Conservation (phyloP, 1,140 invertebrate species). For the Bombus affinis region DNA sequence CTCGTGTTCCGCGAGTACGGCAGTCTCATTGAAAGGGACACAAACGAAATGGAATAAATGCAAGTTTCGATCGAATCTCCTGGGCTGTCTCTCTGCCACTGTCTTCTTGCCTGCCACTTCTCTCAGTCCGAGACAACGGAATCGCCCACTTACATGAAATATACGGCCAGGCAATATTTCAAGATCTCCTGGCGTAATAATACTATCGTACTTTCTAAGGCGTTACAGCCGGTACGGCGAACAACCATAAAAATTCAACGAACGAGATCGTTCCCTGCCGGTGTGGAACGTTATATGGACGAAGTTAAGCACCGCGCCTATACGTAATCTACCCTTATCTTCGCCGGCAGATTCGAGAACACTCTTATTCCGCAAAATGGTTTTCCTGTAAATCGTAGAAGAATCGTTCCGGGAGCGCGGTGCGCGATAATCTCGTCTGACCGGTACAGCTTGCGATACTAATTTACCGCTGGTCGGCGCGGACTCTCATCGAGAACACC, state of each 20-base stretch:
- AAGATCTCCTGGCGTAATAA: constrained; percentile 66
- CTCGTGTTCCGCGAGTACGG: not conserved
- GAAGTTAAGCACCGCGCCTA: constrained; percentile 58
- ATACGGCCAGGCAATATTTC: constrained; percentile 67
- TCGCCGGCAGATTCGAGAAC: constrained; percentile 52
- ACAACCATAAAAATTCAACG: constrained; percentile 70
- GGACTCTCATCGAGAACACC: not conserved
- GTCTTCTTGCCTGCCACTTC: not conserved
- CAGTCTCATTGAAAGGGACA: not conserved
- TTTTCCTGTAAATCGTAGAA: constrained; percentile 37
- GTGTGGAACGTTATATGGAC: constrained; percentile 50
- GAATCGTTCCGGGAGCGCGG: not conserved
- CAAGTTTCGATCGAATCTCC: constrained; percentile 47
- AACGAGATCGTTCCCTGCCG: constrained; percentile 57
- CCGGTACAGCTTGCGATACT: constrained; percentile 5
- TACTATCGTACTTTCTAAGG: constrained; percentile 59
- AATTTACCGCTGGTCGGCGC: not conserved
- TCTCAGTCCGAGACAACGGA: constrained; percentile 47
- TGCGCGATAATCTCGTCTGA: constrained; percentile 14
- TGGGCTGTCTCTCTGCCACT: not conserved
- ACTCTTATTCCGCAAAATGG: constrained; percentile 43
- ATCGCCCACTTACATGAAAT: constrained; percentile 66
- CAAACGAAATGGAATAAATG: constrained; percentile 32
- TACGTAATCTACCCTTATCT: constrained; percentile 61
- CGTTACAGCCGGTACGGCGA: constrained; percentile 64